Base-by-base conservation (phyloP, 2,113 vertebrate genomes). In the Agapornis roseicollis region DNA sequence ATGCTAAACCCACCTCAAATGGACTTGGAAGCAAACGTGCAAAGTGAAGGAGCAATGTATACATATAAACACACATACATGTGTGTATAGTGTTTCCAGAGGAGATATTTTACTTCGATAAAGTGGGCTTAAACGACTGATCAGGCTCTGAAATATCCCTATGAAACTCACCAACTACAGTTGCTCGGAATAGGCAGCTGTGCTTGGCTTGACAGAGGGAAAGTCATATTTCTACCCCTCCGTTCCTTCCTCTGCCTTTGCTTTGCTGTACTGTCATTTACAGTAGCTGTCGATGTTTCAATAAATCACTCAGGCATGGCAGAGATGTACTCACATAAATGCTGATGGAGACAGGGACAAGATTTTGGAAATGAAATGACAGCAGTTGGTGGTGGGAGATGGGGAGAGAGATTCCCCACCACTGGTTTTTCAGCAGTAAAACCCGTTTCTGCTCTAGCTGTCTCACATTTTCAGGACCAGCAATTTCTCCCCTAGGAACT, bases 241-340 rank as follows among this genome's bases (percentile, higher is more conserved):
- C 5, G 0, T 65, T 88, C 28, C 69, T 52, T 77, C 55, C 66
- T 80, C 72, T 0, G 3, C 80, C 37, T 47, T 74, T 60, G 58
- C 71, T 80, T 72, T 5, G 10, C 87, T 87, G 50, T 82, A 24
- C 86, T 17, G 0, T 70, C 63, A 66, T 39, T 87, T 93, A 65
- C 81, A 93, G 93, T 71, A 82, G 85, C 94, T 96, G 92, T 73
- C 1, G 28, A 42, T 80, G 88, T 72, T 96, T 64, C 91, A 85
- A 95, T 90, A 95, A 96, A 94, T 94, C 89, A 70, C 85, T 88
- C 89, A 35, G 79, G 65, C 90, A 33, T 37, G 25, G 66, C 87
- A 79, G 84, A 94, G 80, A 95, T 91, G 85, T 90, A 80, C 49
- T 92, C 91, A 84, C 61, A 85, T 73, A 92, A 93, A 93, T 69